Percentiles rank a stretch among this genome's conserved stretches.
Conservation (phyloP, 2,888 invertebrate genomes). For the Cheilosia vulpina region DNA sequence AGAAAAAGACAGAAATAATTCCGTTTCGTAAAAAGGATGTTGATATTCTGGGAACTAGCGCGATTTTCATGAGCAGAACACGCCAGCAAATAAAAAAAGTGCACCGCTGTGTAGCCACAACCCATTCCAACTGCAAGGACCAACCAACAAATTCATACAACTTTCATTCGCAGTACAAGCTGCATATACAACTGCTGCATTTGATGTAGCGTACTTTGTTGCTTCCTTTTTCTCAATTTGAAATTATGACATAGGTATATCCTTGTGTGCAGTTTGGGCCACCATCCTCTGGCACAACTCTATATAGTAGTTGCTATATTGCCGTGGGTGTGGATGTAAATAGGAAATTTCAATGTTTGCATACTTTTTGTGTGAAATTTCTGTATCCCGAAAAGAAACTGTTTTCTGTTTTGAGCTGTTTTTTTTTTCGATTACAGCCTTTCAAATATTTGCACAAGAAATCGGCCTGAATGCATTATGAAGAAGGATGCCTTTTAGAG, state of each 20-base stretch:
- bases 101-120: slow-evolving; percentile 64
- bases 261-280: slow-evolving; percentile 55
- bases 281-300: slow-evolving; percentile 9
- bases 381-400: not conserved
- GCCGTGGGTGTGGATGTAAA: slow-evolving; percentile 54
- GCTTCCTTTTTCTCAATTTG: slow-evolving; percentile 35
- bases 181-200: slow-evolving; percentile 28
- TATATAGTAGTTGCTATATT: slow-evolving; percentile 41
- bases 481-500: not conserved
- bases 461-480: slow-evolving; percentile 61
- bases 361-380: slow-evolving; percentile 13
- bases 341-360: slow-evolving; percentile 33
- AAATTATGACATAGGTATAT: slow-evolving; percentile 50
- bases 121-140: slow-evolving; percentile 69
- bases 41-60: slow-evolving; percentile 50
- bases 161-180: slow-evolving; percentile 66
- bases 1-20: slow-evolving; percentile 62
- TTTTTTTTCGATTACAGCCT: slow-evolving; percentile 75
- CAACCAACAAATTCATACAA: slow-evolving; percentile 73
- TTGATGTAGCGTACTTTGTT: slow-evolving; percentile 48
- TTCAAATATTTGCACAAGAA: slow-evolving; percentile 76
- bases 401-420: not conserved
- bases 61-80: slow-evolving; percentile 55
- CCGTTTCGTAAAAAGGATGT: slow-evolving; percentile 53
- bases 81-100: slow-evolving; percentile 59